phyloP scores from a whole-genome alignment of 2,113 vertebrate species.

The Microtus montanus region DNA sequence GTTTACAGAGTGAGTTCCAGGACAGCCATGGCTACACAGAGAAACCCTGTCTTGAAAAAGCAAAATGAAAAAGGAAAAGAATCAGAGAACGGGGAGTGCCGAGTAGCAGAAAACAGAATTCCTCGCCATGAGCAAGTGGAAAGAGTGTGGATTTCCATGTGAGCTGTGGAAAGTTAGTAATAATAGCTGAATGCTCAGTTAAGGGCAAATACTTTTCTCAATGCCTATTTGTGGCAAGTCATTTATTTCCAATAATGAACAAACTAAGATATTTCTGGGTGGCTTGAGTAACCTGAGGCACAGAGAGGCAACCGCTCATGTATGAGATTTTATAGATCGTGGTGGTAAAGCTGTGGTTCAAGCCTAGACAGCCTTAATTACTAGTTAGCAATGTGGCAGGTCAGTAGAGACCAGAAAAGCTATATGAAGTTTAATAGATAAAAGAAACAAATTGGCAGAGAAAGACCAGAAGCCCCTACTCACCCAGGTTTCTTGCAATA shows the following conservation, averaged over 20 bases:
- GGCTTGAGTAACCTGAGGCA: neutral
- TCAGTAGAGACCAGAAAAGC: neutral
- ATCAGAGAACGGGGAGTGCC: neutral
- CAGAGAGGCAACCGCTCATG: neutral
- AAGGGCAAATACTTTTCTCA: neutral
- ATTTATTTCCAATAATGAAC: neutral
- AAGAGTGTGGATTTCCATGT: neutral
- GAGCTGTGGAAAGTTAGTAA: neutral
- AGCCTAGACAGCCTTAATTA: neutral
- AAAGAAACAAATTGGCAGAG: neutral
- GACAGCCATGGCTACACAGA: neutral
- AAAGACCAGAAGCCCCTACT: neutral
- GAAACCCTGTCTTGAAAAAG: neutral
- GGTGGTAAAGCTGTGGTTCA: neutral
- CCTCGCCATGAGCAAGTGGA: neutral
- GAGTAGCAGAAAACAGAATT: neutral
- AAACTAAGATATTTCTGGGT: neutral
- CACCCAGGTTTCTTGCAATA: neutral
- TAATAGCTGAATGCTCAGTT: neutral
- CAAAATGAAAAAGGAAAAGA: neutral
- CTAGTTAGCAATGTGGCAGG: neutral
- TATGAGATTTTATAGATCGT: neutral
- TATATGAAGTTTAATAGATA: neutral
- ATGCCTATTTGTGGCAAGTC: neutral
- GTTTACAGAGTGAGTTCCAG: neutral